A percentile compares a stretch with the other conserved stretches of the same genome.
These are phyloP conservation scores for Perca flavescens DNA, from an alignment of 2,113 vertebrate species.

Conservation along the genomic window DNA sequence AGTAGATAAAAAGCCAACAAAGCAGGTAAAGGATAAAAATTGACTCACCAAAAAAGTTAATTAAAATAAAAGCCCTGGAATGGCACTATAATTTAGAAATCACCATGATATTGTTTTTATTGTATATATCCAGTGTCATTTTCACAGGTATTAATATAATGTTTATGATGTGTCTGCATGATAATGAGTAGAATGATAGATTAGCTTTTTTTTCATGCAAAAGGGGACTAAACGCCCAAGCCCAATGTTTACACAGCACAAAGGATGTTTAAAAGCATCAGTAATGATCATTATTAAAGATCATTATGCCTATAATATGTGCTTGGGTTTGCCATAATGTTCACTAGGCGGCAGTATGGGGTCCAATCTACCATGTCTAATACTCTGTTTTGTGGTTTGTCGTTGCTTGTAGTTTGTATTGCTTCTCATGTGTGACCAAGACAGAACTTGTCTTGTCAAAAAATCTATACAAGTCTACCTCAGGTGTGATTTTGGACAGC, in stretches of 20 bases:
- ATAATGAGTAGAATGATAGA: conserved; percentile 43
- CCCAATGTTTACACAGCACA: not conserved
- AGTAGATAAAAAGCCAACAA: not conserved
- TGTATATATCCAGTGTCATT: conserved; percentile 64
- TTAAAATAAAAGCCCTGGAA: not conserved
- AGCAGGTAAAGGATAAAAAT: not conserved
- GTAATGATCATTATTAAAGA: conserved; percentile 31
- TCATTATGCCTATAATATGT: conserved; percentile 26
- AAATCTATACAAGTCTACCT: conserved; percentile 86
- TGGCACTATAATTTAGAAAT: conserved; percentile 1
- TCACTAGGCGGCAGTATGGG: not conserved
- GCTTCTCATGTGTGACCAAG: conserved; percentile 58
- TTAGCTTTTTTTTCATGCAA: conserved; percentile 29
- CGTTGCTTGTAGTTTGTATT: conserved; percentile 26
- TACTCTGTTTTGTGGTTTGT: conserved; percentile 14
- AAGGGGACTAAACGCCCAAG: conserved; percentile 15
- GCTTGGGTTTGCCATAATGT: conserved; percentile 27
- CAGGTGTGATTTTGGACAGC: conserved; percentile 69
- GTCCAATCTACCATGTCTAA: conserved; percentile 19
- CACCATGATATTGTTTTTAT: conserved; percentile 36
- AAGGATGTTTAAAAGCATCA: conserved; percentile 15
- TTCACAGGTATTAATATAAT: conserved; percentile 44
- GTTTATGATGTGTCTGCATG: conserved; percentile 59
- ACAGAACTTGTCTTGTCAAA: conserved; percentile 65
- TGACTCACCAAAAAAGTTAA: not conserved